Evolutionary conservation across 2,797 vertebrate species (phyloP).

Genomic region (Antrozous pallidus): DNA sequence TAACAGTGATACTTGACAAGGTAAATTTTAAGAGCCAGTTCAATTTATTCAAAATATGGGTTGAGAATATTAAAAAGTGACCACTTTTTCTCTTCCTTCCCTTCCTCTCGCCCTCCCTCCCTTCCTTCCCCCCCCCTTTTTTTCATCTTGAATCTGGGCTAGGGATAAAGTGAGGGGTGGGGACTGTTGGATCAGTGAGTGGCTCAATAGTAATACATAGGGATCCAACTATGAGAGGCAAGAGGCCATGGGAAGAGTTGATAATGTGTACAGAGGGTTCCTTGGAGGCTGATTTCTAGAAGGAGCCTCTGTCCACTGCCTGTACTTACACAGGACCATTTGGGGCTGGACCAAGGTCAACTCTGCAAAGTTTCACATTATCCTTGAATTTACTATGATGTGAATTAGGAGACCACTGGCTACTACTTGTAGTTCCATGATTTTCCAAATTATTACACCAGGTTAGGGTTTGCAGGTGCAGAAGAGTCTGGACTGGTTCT

Average conservation of each 20-base stretch:
- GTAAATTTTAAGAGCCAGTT: not conserved
- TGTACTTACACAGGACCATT: not conserved
- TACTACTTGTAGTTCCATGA: not conserved
- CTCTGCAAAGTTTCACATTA: not conserved
- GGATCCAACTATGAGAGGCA: not conserved
- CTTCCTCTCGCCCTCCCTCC: too few species aligned
- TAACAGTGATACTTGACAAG: conserved; percentile 1
- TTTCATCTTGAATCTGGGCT: not conserved
- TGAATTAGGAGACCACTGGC: not conserved
- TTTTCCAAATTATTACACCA: not conserved
- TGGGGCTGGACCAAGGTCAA: not conserved
- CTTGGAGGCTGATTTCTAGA: not conserved
- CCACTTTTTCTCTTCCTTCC: not conserved
- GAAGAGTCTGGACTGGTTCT: not conserved
- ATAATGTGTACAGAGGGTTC: not conserved
- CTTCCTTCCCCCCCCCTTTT: not conserved
- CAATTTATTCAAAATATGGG: not conserved
- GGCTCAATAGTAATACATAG: not conserved
- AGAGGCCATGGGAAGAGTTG: not conserved
- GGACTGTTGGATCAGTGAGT: not conserved
- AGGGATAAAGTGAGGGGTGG: not conserved
- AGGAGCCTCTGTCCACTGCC: not conserved
- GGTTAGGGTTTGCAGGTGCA: not conserved
- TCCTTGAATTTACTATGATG: not conserved
- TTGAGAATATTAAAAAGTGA: not conserved